These are phyloP conservation scores for Chironomus striatipennis DNA, from an alignment of 1,140 invertebrate species.

Conservation along the genomic window DNA sequence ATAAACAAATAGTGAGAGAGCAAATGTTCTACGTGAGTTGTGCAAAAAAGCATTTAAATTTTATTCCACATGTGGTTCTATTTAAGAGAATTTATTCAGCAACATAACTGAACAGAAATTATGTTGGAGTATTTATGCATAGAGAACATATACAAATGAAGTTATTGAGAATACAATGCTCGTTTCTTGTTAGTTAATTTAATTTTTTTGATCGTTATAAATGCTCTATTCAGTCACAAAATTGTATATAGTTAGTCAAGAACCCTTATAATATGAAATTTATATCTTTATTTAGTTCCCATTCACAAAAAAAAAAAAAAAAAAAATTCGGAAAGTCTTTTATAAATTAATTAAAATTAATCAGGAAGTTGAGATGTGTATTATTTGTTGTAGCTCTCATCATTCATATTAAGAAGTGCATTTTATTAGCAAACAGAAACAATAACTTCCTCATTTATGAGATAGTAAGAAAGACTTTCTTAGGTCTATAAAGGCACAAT, in stretches of 20 bases:
- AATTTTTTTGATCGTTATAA: background rate
- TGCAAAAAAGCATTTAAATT: background rate
- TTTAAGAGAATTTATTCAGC: background rate
- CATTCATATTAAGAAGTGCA: too few relatives aligned
- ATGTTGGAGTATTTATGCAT: background rate
- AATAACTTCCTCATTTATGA: constrained; percentile 5
- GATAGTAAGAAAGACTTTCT: too few relatives aligned
- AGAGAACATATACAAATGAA: background rate
- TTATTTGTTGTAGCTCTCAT: background rate
- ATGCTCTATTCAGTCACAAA: background rate
- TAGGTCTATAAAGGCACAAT: background rate
- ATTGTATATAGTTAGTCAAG: background rate
- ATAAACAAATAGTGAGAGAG: background rate
- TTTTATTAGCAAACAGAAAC: too few relatives aligned
- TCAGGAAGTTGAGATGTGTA: background rate
- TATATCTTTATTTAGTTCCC: background rate
- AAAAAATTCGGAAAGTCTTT: background rate
- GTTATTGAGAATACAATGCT: background rate
- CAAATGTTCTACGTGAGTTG: background rate
- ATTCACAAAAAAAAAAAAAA: too few relatives aligned
- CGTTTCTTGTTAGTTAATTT: background rate
- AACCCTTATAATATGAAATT: constrained; percentile 4
- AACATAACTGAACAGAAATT: constrained; percentile 13
- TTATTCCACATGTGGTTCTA: background rate
- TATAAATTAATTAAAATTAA: constrained; percentile 21